phyloP scores from a whole-genome alignment of 2,113 vertebrate genomes.

The Coracopsis vasa region DNA sequence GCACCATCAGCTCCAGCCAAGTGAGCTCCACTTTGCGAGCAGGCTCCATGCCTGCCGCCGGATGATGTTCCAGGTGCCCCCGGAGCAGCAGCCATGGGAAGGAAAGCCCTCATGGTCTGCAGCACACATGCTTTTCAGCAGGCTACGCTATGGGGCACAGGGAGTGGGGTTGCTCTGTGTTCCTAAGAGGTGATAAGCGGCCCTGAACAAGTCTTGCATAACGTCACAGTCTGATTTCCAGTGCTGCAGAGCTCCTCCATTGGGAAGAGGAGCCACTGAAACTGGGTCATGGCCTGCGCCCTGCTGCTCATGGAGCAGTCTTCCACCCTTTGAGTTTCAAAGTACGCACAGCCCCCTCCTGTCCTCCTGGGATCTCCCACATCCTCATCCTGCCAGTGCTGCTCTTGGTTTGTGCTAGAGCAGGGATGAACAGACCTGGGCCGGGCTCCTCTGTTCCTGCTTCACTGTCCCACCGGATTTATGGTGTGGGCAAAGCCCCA shows the following conservation, averaged over 20 bases:
- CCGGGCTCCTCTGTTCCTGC: background rate
- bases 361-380: background rate
- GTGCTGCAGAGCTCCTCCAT: background rate
- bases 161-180: background rate
- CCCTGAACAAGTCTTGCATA: background rate
- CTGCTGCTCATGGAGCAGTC: background rate
- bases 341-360: background rate
- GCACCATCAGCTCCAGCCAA: background rate
- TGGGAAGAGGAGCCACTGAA: background rate
- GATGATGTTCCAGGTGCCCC: background rate
- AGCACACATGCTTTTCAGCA: accelerated
- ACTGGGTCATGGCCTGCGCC: background rate
- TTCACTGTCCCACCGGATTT: accelerated
- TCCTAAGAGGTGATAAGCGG: background rate
- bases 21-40: background rate
- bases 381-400: background rate
- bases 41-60: background rate
- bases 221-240: background rate
- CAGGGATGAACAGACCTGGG: background rate
- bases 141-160: accelerated
- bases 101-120: background rate
- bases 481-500: accelerated
- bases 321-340: background rate
- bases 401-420: background rate
- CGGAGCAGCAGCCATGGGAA: accelerated